A percentile compares a stretch with the other conserved stretches of the same genome.
Conservation (phyloP, 2,888 invertebrate genomes). For the Stenurella melanura region DNA sequence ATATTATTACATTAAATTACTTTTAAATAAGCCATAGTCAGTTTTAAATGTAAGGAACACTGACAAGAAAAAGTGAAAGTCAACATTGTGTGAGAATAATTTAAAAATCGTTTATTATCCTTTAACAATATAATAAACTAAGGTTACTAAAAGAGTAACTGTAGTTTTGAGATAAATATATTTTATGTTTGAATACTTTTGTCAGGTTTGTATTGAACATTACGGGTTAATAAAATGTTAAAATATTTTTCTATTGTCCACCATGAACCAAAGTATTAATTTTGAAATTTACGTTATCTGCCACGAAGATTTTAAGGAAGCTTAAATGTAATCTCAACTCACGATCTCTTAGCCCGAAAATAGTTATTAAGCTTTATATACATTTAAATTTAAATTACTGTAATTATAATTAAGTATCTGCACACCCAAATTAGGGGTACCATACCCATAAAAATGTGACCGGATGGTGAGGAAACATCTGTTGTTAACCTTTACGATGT, state of each 20-base stretch:
- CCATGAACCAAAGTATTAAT: slow-evolving; percentile 2
- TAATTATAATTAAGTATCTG: slow-evolving; percentile 19
- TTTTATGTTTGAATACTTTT: background rate
- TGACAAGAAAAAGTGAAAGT: background rate
- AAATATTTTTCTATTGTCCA: background rate
- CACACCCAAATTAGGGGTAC: slow-evolving; percentile 1
- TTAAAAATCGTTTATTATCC: background rate
- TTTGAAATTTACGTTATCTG: slow-evolving; percentile 9
- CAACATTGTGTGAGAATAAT: background rate
- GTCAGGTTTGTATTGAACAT: background rate
- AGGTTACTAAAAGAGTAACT: background rate
- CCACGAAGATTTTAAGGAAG: slow-evolving; percentile 15
- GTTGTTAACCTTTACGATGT: background rate
- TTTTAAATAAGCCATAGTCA: no score
- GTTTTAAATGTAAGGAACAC: background rate
- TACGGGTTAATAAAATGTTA: background rate
- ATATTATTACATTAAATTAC: no score
- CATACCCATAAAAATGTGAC: background rate
- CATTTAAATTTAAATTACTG: slow-evolving; percentile 34
- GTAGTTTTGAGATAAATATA: background rate
- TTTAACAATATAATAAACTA: background rate
- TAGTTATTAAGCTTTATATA: slow-evolving; percentile 21
- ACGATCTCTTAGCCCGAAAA: slow-evolving; percentile 22
- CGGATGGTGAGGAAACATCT: background rate
- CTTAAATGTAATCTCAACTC: slow-evolving; percentile 28